phyloP scores from a whole-genome alignment of 2,888 invertebrate species.

The Zhuqinia jingwanae region DNA sequence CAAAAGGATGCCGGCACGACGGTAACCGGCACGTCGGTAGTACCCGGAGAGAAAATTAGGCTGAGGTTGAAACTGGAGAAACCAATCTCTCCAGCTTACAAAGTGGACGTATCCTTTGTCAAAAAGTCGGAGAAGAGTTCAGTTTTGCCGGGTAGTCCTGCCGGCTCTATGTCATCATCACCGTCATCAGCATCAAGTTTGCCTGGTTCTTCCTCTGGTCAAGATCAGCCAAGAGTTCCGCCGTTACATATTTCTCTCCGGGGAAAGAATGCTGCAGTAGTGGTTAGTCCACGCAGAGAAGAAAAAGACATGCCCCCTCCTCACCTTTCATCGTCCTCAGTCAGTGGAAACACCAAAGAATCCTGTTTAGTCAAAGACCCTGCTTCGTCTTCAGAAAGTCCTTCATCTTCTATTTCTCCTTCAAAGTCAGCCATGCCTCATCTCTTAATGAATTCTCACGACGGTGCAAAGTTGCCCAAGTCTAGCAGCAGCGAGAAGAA shows the following conservation, averaged over 20 bases:
- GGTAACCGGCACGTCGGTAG: slow-evolving; percentile 58
- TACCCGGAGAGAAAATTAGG: slow-evolving; percentile 86
- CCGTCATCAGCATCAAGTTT: slow-evolving; percentile 6
- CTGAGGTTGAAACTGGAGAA: slow-evolving; percentile 91
- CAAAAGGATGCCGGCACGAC: slow-evolving; percentile 53
- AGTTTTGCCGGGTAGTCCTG: slow-evolving; percentile 24
- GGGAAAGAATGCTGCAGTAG: slow-evolving; percentile 90
- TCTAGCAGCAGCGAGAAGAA: slow-evolving; percentile 30
- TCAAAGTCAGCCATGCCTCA: slow-evolving; percentile 38
- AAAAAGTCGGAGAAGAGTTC: slow-evolving; percentile 81
- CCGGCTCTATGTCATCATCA: background rate
- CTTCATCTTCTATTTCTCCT: background rate
- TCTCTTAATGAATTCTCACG: slow-evolving; percentile 50
- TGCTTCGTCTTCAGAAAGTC: background rate
- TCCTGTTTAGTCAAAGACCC: slow-evolving; percentile 43
- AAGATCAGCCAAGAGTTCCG: slow-evolving; percentile 86
- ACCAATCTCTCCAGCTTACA: slow-evolving; percentile 88
- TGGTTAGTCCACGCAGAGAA: slow-evolving; percentile 84
- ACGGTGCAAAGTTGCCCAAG: slow-evolving; percentile 14
- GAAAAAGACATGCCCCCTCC: slow-evolving; percentile 70
- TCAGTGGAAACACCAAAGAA: slow-evolving; percentile 59
- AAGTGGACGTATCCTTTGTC: slow-evolving; percentile 89
- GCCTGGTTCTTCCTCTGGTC: slow-evolving; percentile 6
- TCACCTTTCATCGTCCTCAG: background rate
- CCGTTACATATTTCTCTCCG: slow-evolving; percentile 93